Percentiles rank a stretch among this genome's conserved stretches.
These are phyloP conservation scores for Liasis olivaceus DNA, from an alignment of 2,797 vertebrate genomes.

Conservation along the genomic window DNA sequence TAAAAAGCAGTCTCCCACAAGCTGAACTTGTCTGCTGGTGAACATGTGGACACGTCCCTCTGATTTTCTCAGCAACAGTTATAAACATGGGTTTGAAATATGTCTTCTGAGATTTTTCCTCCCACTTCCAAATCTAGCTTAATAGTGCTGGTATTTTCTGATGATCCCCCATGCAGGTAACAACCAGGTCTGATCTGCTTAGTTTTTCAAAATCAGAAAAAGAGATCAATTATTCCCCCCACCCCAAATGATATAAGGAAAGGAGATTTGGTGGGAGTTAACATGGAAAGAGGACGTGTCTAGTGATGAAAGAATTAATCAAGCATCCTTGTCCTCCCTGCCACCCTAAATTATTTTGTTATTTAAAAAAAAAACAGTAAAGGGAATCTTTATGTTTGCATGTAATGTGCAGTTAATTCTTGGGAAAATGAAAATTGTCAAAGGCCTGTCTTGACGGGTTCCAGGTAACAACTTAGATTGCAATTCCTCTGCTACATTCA, in stretches of 20 bases:
- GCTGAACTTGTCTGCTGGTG: background rate
- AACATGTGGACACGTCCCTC: background rate
- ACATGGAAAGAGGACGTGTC: background rate
- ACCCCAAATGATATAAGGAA: no score
- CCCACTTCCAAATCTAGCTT: background rate
- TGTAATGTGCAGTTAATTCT: background rate
- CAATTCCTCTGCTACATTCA: background rate
- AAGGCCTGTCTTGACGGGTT: background rate
- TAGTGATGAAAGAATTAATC: background rate
- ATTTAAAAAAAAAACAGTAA: background rate
- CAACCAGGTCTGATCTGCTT: no score
- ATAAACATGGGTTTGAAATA: background rate
- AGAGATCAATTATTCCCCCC: no score
- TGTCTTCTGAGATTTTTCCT: background rate
- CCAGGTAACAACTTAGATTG: background rate
- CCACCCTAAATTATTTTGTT: no score
- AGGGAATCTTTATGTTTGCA: background rate
- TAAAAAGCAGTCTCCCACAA: background rate
- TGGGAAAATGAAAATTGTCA: background rate
- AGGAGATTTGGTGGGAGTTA: no score
- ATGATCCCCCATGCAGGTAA: no score
- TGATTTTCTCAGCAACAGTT: background rate
- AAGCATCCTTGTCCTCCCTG: background rate
- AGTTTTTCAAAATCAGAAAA: no score
- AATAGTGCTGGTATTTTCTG: background rate